These are phyloP conservation scores for Ataeniobius toweri DNA, from an alignment of 2,797 vertebrate species.

Conservation along the genomic window DNA sequence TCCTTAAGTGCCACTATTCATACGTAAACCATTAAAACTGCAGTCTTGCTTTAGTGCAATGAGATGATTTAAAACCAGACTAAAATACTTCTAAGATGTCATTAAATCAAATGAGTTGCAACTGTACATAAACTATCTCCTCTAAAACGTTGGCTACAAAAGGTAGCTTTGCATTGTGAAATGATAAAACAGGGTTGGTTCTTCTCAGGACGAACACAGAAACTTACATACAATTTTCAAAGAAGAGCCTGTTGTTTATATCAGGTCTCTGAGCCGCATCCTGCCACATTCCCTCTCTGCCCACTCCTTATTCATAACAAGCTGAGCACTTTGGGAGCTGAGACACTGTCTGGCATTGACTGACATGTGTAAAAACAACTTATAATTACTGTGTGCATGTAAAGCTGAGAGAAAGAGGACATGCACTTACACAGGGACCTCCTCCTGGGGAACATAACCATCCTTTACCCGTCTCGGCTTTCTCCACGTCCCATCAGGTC, in stretches of 20 bases:
- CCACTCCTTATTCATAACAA: not conserved
- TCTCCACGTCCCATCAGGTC: constrained; percentile 95
- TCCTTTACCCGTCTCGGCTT: constrained; percentile 92
- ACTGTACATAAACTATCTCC: not conserved
- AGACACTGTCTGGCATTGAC: not conserved
- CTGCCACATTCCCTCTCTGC: not conserved
- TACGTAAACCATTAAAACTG: not conserved
- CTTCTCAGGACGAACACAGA: not conserved
- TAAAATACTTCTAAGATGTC: not conserved
- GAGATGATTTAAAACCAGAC: not conserved
- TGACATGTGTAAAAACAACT: not conserved
- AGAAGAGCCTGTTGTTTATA: not conserved
- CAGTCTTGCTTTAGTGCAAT: not conserved
- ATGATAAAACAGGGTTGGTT: not conserved
- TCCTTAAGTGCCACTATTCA: not conserved
- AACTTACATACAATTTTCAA: not conserved
- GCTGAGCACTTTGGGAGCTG: not conserved
- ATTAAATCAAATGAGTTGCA: not conserved
- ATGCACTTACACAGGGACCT: constrained; percentile 91
- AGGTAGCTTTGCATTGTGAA: not conserved
- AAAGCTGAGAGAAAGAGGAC: not conserved
- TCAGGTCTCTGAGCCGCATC: not conserved
- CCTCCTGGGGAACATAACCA: constrained; percentile 94
- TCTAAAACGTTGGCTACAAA: not conserved
- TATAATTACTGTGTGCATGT: not conserved